These are phyloP conservation scores for Crossaster papposus DNA, from an alignment of 53 echinoderm and acorn worm genomes.

Conservation along the genomic window DNA sequence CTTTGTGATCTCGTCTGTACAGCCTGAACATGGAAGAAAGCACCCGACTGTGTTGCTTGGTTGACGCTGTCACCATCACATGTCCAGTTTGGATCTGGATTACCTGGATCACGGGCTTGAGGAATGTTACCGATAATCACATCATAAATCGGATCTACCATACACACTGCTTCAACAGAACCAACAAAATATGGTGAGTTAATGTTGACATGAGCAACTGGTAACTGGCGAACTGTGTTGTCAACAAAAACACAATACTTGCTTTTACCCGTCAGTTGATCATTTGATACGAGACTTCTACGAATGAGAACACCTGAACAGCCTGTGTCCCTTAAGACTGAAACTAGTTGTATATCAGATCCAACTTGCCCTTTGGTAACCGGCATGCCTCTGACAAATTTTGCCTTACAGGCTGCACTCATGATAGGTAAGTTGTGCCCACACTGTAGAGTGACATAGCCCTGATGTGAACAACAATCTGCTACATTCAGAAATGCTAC, in stretches of 20 bases:
- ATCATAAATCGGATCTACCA: slow-evolving; percentile 52
- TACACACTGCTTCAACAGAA: slow-evolving; percentile 26
- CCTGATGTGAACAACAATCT: not conserved
- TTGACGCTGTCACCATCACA: not conserved
- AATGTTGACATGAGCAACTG: slow-evolving; percentile 15
- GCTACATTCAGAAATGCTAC: slow-evolving; percentile 10
- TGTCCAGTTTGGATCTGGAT: slow-evolving; percentile 36
- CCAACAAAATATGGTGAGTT: slow-evolving; percentile 43
- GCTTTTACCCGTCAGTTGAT: slow-evolving; percentile 8
- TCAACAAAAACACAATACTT: slow-evolving; percentile 36
- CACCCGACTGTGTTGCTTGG: not conserved
- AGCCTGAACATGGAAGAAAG: not conserved
- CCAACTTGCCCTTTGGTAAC: slow-evolving; percentile 15
- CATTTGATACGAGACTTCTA: not conserved
- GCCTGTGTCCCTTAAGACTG: slow-evolving; percentile 40
- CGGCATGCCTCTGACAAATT: not conserved
- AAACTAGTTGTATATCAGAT: not conserved
- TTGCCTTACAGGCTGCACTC: slow-evolving; percentile 35
- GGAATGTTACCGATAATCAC: slow-evolving; percentile 24
- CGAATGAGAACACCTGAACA: slow-evolving; percentile 35
- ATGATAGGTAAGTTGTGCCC: slow-evolving; percentile 47
- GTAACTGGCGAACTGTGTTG: slow-evolving; percentile 27
- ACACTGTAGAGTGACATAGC: slow-evolving; percentile 34
- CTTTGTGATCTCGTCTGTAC: slow-evolving; percentile 30
- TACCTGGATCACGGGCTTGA: slow-evolving; percentile 1